These are phyloP conservation scores for Lasioglossum leucozonium DNA, from an alignment of 2,888 invertebrate genomes.

Conservation along the genomic window DNA sequence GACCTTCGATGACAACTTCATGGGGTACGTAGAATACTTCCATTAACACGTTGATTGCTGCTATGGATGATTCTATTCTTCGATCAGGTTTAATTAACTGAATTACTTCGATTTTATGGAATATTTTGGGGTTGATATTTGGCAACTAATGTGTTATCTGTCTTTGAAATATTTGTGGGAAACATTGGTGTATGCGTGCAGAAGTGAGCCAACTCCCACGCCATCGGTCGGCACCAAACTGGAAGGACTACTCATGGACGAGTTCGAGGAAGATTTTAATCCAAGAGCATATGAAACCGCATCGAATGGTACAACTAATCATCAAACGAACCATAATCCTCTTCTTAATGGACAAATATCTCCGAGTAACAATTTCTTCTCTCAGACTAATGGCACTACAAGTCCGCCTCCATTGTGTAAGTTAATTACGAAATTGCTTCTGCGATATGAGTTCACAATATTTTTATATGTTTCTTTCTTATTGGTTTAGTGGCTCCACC, in stretches of 20 bases:
- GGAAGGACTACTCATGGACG: slow-evolving; percentile 91
- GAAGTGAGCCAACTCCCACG: slow-evolving; percentile 75
- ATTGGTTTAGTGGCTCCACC: slow-evolving; percentile 92
- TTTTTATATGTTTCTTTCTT: neutral
- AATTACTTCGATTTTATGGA: neutral
- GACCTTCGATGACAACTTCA: slow-evolving; percentile 82
- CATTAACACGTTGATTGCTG: neutral
- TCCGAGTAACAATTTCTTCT: slow-evolving; percentile 85
- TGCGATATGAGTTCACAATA: neutral
- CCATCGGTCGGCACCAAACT: slow-evolving; percentile 91
- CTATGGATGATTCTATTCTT: neutral
- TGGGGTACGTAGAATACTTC: slow-evolving; percentile 70
- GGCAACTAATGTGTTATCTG: neutral
- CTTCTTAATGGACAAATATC: slow-evolving; percentile 82
- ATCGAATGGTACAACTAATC: slow-evolving; percentile 82
- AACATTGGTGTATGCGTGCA: slow-evolving; percentile 23
- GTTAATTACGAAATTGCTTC: slow-evolving; percentile 73
- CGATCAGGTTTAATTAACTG: neutral
- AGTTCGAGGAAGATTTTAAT: slow-evolving; percentile 94
- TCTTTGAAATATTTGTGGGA: neutral
- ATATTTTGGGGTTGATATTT: neutral
- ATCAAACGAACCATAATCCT: slow-evolving; percentile 77
- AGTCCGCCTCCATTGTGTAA: slow-evolving; percentile 90
- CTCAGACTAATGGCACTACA: slow-evolving; percentile 82
- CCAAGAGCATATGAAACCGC: slow-evolving; percentile 92